phyloP scores from a whole-genome alignment of 1,140 invertebrate genomes.

The Megalopta genalis region DNA sequence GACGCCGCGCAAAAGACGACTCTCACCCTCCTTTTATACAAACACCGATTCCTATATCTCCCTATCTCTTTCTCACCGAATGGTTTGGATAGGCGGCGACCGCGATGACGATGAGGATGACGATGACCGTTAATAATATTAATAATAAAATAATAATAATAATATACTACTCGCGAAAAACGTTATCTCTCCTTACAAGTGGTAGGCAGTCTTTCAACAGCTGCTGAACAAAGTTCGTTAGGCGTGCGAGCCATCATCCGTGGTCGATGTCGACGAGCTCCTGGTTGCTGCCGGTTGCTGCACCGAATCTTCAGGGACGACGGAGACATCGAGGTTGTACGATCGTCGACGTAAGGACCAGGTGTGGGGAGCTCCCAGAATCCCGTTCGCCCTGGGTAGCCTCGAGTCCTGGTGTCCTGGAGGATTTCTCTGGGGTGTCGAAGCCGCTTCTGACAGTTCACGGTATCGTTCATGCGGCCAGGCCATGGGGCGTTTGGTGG shows the following conservation, averaged over 20 bases:
- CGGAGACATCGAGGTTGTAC: background rate
- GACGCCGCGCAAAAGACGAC: background rate
- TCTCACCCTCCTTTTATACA: slow-evolving; percentile 44
- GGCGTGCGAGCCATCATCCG: background rate
- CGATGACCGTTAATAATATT: slow-evolving; percentile 35
- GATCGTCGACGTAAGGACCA: no score
- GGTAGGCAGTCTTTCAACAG: slow-evolving; percentile 59
- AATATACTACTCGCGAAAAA: slow-evolving; percentile 61
- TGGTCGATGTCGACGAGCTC: background rate
- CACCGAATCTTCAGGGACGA: slow-evolving; percentile 9
- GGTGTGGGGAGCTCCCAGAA: no score
- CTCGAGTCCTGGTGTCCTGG: no score
- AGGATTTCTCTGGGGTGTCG: slow-evolving; percentile 59
- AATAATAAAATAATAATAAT: slow-evolving; percentile 56
- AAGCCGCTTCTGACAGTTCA: background rate
- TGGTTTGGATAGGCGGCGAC: slow-evolving; percentile 25
- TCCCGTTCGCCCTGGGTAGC: no score
- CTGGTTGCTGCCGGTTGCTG: background rate
- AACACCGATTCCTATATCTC: background rate
- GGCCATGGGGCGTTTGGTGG: slow-evolving; percentile 76
- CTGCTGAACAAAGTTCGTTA: slow-evolving; percentile 54
- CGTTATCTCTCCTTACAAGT: slow-evolving; percentile 51
- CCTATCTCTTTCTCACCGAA: background rate
- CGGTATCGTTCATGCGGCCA: slow-evolving; percentile 68
- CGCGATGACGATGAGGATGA: slow-evolving; percentile 30